A percentile compares a stretch with the other conserved stretches of the same genome.
Evolutionary conservation across 2,797 vertebrate species (phyloP).

Genomic region (Antrozous pallidus): DNA sequence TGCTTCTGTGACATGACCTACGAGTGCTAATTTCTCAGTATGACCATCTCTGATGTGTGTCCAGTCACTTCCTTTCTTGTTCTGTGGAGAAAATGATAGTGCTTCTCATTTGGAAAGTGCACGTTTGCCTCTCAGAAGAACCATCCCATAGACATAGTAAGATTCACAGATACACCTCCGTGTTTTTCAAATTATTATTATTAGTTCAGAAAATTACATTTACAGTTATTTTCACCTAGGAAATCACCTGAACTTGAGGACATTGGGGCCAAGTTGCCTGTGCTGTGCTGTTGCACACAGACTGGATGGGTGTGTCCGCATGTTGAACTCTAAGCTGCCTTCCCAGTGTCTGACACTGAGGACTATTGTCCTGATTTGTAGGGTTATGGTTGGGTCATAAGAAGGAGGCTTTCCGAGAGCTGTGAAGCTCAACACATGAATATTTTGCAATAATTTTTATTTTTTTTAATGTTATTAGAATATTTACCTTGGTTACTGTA

Average conservation of each 20-base stretch:
- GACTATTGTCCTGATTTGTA: accelerated
- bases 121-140: accelerated
- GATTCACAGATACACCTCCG: accelerated
- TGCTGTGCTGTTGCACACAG: no score
- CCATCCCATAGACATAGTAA: accelerated
- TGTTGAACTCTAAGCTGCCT: accelerated
- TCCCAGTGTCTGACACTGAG: not conserved
- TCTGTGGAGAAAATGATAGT: accelerated
- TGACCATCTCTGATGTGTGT: accelerated
- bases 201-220: not conserved
- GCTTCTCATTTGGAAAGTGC: no score
- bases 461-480: not conserved
- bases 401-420: not conserved
- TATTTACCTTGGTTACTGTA: not conserved
- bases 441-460: not conserved
- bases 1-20: accelerated
- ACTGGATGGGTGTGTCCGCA: accelerated
- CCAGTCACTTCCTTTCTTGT: no score
- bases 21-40: accelerated
- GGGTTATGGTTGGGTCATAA: accelerated
- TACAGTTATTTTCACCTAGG: not conserved
- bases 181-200: not conserved
- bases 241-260: not conserved
- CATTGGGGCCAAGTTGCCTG: accelerated
- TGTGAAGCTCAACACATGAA: accelerated